Evolutionary conservation across 2,888 invertebrate species (phyloP), one percentile per base, ranked within the genome.

Genomic region (Malthinus seriepunctatus): DNA sequence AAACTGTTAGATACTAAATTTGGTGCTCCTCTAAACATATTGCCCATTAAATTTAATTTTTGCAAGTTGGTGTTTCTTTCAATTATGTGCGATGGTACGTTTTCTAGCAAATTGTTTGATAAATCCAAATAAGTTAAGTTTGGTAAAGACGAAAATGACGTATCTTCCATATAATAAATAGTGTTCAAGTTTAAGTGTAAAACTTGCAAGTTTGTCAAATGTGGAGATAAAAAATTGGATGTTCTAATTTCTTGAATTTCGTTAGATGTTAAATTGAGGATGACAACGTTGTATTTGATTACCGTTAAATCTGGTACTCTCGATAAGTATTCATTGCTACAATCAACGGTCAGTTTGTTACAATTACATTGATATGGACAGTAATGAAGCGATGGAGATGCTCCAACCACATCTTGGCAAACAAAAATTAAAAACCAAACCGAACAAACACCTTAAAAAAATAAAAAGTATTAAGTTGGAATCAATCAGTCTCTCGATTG

Each of bases 261-360:
- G 59, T 78, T 78, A 9, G 71, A 71, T 1, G 77, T 76, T 8
- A 78, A 62, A 56, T 78, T 76, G 3, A 78, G 67, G 8, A 72
- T 69, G 10, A 69, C 54, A 3, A 75, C 74, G n/a, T 66, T 67
- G 31, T 59, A 65, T 7, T 68, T 62, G 5, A 76, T 50, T 15
- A 58, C 62, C 33, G 69, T 68, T 37, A 78, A 73, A 51, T 69
- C 69, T 3, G 78, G 77, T 6, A 77, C 63, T 32, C 48, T 55
- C 32, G 68, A 64, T 12, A 78, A 60, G 9, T 64, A 62, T 51
- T 65, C 65, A n/a, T 69, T 63, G 1, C 70, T 63, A 49, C 78
- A 78, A 6, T 62, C 63, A 3, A 78, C 67, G 4, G 67, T 63
- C 8, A 65, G 64, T 33, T 69, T 63, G 8, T 69, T 69, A 57